Percentiles rank a stretch among this genome's conserved stretches.
These are phyloP conservation scores for Cyprinus carpio DNA, from an alignment of 2,113 vertebrate genomes.

Conservation along the genomic window DNA sequence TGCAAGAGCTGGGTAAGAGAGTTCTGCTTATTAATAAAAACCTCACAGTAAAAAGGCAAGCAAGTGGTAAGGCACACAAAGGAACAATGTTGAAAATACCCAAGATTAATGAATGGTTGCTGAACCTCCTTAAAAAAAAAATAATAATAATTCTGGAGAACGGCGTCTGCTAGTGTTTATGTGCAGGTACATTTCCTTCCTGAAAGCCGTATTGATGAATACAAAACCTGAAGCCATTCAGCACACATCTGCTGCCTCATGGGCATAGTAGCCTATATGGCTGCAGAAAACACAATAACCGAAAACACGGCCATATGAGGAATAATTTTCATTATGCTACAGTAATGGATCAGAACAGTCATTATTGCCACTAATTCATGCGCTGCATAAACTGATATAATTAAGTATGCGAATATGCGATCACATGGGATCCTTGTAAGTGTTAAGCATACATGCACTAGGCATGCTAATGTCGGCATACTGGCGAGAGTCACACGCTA, in stretches of 20 bases:
- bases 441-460: slow-evolving; percentile 21
- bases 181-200: slow-evolving; percentile 20
- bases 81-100: not conserved
- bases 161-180: slow-evolving; percentile 1
- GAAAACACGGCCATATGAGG: slow-evolving; percentile 13
- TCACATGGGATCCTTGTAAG: slow-evolving; percentile 33
- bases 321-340: slow-evolving; percentile 30
- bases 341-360: slow-evolving; percentile 31
- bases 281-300: slow-evolving; percentile 7
- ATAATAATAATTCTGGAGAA: slow-evolving; percentile 27
- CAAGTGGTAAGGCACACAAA: not conserved
- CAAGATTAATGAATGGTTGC: slow-evolving; percentile 23
- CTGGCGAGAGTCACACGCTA: not conserved
- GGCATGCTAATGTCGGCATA: slow-evolving; percentile 3
- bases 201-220: slow-evolving; percentile 19
- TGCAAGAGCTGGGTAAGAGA: not conserved
- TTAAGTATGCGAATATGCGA: slow-evolving; percentile 31
- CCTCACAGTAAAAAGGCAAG: not conserved
- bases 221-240: slow-evolving; percentile 26
- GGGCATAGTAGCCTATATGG: slow-evolving; percentile 18
- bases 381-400: slow-evolving; percentile 41
- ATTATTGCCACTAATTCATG: slow-evolving; percentile 43
- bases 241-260: slow-evolving; percentile 25
- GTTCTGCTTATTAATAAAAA: not conserved
- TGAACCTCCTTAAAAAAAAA: slow-evolving; percentile 17